Base-by-base conservation (phyloP, 2,888 invertebrate species). In the Pseudeuparius sepicola region DNA sequence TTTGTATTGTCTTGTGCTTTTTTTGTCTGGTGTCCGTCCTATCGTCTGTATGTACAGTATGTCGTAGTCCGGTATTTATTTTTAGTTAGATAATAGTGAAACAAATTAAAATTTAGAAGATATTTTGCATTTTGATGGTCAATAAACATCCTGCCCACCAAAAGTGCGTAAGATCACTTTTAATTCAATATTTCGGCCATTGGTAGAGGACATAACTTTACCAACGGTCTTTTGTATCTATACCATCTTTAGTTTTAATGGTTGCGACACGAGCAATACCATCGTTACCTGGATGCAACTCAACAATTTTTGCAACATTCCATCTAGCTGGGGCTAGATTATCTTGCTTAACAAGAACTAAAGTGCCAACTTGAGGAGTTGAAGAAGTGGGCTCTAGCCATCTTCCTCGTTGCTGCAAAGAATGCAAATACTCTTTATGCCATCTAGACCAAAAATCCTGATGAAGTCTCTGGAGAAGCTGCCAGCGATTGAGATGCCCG, bases 391-490 rank as follows among this genome's bases (percentile, higher is more conserved):
- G 33, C 17, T 31, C 7, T 16, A 36, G 12, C 27, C 26, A 31
- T 12, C 31, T 36, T n/a, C 17, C 9, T 14, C n/a, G n/a, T n/a
- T n/a, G n/a, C 6, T 29, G 29, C n/a, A 30, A 24, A 11, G 31
- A 32, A 16, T 36, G 36, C 18, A 36, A 9, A 20, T 36, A 32
- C 28, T 36, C 31, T 20, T 31, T 23, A 14, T 31, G 36, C 31
- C 34, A 38, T 20, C 34, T 11, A 2, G 18, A 17, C 26, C 34
- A 39, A 13, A 35, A 39, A 16, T 39, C 35, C 12, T 39, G 39
- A 20, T 29, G 34, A 15, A 39, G 35, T 14, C 35, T 20, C 20
- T 37, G 29, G 10, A 34, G 26, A 13, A 24, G 14, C 20, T 37
- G 37, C 29, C 34, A 34, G n/a, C 37, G 15, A 17, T 24, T 34